Conservation (phyloP, 2,888 invertebrate species). For the Eupithecia vulgata region DNA sequence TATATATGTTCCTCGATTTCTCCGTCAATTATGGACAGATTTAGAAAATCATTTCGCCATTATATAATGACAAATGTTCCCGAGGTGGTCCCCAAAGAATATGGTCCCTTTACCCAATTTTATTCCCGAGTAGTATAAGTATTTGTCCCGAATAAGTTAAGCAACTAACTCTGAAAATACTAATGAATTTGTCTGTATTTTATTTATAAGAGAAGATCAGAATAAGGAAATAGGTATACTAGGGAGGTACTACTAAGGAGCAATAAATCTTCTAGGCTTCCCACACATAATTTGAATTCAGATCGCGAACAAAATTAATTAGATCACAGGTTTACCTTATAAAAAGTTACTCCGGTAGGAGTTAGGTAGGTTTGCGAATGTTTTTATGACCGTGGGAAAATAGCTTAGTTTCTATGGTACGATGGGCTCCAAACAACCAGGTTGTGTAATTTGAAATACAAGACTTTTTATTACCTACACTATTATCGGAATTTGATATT, state of each 20-base stretch:
- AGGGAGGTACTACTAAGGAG: background rate
- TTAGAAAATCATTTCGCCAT: too few species aligned
- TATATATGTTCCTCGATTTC: too few species aligned
- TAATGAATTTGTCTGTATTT: too few species aligned
- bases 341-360: background rate
- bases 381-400: conserved; percentile 67
- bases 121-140: too few species aligned
- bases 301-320: conserved; percentile 55
- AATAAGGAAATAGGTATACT: background rate
- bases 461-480: too few species aligned
- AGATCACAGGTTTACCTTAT: conserved; percentile 45
- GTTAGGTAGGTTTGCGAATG: conserved; percentile 34
- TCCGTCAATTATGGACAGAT: too few species aligned
- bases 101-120: too few species aligned
- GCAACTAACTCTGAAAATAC: too few species aligned
- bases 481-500: too few species aligned
- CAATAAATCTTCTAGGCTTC: conserved; percentile 35
- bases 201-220: background rate
- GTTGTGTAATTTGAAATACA: background rate
- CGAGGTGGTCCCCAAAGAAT: too few species aligned
- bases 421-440: background rate
- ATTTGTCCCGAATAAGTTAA: too few species aligned
- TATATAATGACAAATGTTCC: too few species aligned
- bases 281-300: conserved; percentile 43
- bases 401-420: conserved; percentile 37